Percentiles rank a stretch among this genome's conserved stretches.
These are phyloP conservation scores for Sterna hirundo DNA, from an alignment of 2,113 vertebrate species.

Conservation along the genomic window DNA sequence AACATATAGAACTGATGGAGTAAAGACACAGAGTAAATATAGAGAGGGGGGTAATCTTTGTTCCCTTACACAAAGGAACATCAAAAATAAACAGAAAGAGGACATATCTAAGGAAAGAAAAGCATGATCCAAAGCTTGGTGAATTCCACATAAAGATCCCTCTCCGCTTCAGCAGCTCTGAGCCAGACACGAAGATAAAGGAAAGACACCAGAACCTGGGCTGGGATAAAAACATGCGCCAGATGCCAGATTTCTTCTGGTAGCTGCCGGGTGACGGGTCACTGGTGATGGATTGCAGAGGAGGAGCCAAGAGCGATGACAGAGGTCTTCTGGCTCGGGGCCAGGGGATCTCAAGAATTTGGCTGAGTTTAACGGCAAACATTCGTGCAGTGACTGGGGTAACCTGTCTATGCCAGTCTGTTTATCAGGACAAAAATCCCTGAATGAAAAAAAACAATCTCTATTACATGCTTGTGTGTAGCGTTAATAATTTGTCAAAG, in stretches of 20 bases:
- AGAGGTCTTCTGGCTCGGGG: slow-evolving; percentile 4
- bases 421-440: slow-evolving; percentile 45
- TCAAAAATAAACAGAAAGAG: not conserved
- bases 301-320: slow-evolving; percentile 36
- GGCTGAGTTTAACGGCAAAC: not conserved
- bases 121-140: not conserved
- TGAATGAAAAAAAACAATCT: slow-evolving; percentile 9
- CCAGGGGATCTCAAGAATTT: slow-evolving; percentile 20
- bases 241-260: slow-evolving; percentile 47
- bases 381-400: not conserved
- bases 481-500: slow-evolving; percentile 27
- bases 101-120: not conserved
- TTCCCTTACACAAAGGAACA: not conserved
- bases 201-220: slow-evolving; percentile 5
- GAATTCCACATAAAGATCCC: not conserved
- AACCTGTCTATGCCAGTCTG: slow-evolving; percentile 24
- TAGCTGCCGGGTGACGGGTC: slow-evolving; percentile 22
- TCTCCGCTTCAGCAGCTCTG: not conserved
- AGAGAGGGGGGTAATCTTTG: slow-evolving; percentile 27
- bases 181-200: not conserved
- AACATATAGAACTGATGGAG: not conserved
- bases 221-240: not conserved
- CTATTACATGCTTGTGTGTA: not conserved
- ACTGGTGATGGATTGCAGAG: slow-evolving; percentile 36
- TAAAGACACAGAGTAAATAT: slow-evolving; percentile 18